Evolutionary conservation across 23 tunicate species (phyloP).

Genomic region (Ciona savignyi): DNA sequence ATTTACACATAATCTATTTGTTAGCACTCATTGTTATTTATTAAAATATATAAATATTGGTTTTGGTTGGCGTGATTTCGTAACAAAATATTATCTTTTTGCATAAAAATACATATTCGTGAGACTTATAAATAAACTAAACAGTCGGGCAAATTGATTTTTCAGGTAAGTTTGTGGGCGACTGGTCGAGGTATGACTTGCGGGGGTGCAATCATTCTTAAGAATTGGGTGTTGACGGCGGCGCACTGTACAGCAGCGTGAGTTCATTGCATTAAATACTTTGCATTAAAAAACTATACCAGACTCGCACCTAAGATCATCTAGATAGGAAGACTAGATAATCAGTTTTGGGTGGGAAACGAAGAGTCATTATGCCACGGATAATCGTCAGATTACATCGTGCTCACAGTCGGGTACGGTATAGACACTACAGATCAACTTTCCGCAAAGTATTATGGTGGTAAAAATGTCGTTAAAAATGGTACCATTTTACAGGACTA

Average conservation of each 20-base stretch:
- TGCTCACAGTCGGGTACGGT: too few relatives aligned
- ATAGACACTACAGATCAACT: too few relatives aligned
- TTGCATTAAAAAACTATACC: not conserved
- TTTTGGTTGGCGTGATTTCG: too few relatives aligned
- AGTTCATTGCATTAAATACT: not conserved
- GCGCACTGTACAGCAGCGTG: conserved; percentile 54
- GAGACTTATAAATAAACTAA: not conserved
- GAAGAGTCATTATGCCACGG: too few relatives aligned
- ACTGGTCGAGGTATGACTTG: conserved; percentile 38
- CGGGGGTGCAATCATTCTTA: conserved; percentile 59
- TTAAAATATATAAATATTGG: too few relatives aligned
- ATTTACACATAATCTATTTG: not conserved
- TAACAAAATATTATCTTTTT: not conserved
- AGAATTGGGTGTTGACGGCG: conserved; percentile 68
- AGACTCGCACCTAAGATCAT: too few relatives aligned
- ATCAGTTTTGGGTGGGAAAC: too few relatives aligned
- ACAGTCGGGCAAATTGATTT: not conserved
- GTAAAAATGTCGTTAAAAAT: too few relatives aligned
- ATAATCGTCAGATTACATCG: too few relatives aligned
- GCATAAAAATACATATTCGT: not conserved
- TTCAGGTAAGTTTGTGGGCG: conserved; percentile 62
- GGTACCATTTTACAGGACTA: too few relatives aligned
- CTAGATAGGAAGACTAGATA: too few relatives aligned
- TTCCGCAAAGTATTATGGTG: too few relatives aligned
- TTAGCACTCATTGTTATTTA: not conserved